Evolutionary conservation across 2,797 vertebrate species (phyloP), one percentile per base, ranked within the genome.

Genomic region (Lepus townsendii): DNA sequence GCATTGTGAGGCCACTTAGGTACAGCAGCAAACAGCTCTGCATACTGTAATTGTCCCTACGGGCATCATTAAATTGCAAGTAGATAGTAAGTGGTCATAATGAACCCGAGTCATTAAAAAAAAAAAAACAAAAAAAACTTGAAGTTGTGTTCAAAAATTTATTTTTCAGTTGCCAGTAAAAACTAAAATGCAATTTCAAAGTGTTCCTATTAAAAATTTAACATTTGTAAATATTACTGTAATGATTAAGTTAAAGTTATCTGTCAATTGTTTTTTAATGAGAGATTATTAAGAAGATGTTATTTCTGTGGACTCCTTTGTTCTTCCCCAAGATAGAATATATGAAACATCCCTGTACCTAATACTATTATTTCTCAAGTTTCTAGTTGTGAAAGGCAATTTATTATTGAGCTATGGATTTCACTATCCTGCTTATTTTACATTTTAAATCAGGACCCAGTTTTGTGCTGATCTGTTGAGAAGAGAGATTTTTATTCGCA

Each of bases 71-170:
- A 97, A 79, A 63, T 42, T 62, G 73, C 63, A 62, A 17, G 38
- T 54, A 6, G 83, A 5, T 86, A 82, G 93, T 94, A 96, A 97
- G 90, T 96, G 93, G 83, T 96, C 88, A 92, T 94, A 89, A 97
- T 62, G 79, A 96, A 90, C 11, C 5, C 20, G 66, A 91, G 52
- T 91, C 90, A 86, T 96, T 95, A 77, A 91, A 82, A 96, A 87
- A 94, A 83, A 16, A 78, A 68, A 87, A 92, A 66, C n/a, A n/a
- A n/a, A n/a, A n/a, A n/a, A 89, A 77, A 32, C 68, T 83, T 54
- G 52, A 93, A 83, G 12, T 94, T 52, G 22, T 80, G 9, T 94
- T 95, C 66, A 92, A 66, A 87, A 83, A 38, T 91, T 42, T 96
- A 32, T 69, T 90, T 84, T 63, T 80, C 88, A 96, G 76, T 50